Conservation (phyloP, 1,140 invertebrate species). For the Diorhabda sublineata region DNA sequence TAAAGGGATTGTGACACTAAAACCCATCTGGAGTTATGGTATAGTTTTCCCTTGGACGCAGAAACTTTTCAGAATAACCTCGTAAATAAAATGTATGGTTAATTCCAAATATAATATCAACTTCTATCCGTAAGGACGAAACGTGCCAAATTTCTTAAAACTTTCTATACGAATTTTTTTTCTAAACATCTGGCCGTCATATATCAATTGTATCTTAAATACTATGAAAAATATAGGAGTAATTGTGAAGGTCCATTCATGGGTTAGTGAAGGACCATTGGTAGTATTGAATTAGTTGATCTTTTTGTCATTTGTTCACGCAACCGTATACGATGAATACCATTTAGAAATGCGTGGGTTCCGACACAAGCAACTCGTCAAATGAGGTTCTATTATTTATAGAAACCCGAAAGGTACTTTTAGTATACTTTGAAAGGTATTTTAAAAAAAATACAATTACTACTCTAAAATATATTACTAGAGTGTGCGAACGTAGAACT, state of each 20-base stretch:
- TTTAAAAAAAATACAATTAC: too few relatives aligned
- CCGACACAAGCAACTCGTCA: conserved; percentile 12
- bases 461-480: too few relatives aligned
- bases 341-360: conserved; percentile 10
- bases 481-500: too few relatives aligned
- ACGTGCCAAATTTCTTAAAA: background rate
- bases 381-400: background rate
- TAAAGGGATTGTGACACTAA: too few relatives aligned
- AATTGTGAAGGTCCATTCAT: conserved; percentile 33
- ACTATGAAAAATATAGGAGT: conserved; percentile 42
- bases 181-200: conserved; percentile 29
- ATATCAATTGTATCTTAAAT: conserved; percentile 35
- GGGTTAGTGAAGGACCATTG: conserved; percentile 14
- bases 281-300: conserved; percentile 24
- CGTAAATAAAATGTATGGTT: background rate
- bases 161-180: background rate
- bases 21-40: too few relatives aligned
- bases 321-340: conserved; percentile 19
- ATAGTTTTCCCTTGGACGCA: too few relatives aligned
- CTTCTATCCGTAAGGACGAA: background rate
- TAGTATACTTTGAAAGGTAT: too few relatives aligned
- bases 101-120: background rate
- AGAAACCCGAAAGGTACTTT: too few relatives aligned
- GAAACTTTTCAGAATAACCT: too few relatives aligned
- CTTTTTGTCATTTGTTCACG: conserved; percentile 27